A percentile compares a stretch with the other conserved stretches of the same genome.
Evolutionary conservation across 2,888 invertebrate species (phyloP).

Genomic region (Iselma pallidipennis): DNA sequence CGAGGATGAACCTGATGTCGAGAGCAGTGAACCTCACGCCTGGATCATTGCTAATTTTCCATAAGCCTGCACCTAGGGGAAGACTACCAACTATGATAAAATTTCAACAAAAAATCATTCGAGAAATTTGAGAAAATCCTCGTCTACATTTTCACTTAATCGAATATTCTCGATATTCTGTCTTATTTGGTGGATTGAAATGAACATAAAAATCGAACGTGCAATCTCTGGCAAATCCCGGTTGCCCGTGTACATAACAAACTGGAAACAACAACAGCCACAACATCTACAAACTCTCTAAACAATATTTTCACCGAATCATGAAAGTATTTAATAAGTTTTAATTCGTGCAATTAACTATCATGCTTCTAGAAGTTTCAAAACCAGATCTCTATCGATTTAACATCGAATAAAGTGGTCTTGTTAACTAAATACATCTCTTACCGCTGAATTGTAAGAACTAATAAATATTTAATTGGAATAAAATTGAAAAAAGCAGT

Average conservation of each 20-base stretch:
- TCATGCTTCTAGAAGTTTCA: neutral
- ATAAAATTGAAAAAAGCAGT: neutral
- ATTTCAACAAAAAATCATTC: neutral
- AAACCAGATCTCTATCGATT: neutral
- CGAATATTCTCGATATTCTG: too few relatives aligned
- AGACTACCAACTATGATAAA: too few relatives aligned
- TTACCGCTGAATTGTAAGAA: slow-evolving; percentile 4
- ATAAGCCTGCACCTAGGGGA: neutral
- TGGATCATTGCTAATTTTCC: neutral
- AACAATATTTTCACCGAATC: neutral
- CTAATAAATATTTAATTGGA: slow-evolving; percentile 12
- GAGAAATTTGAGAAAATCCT: neutral
- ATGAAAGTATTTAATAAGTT: neutral
- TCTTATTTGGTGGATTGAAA: too few relatives aligned
- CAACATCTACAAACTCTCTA: too few relatives aligned
- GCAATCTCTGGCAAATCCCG: too few relatives aligned
- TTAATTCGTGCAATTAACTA: neutral
- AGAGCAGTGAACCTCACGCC: neutral
- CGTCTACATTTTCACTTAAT: too few relatives aligned
- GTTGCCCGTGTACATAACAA: too few relatives aligned
- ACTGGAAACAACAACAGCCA: too few relatives aligned
- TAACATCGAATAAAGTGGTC: neutral
- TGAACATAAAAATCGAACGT: too few relatives aligned
- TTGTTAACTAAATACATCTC: neutral
- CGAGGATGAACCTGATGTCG: neutral